A percentile compares a stretch with the other conserved stretches of the same genome.
phyloP scores from a whole-genome alignment of 2,797 vertebrate species.

The Tachyglossus aculeatus region DNA sequence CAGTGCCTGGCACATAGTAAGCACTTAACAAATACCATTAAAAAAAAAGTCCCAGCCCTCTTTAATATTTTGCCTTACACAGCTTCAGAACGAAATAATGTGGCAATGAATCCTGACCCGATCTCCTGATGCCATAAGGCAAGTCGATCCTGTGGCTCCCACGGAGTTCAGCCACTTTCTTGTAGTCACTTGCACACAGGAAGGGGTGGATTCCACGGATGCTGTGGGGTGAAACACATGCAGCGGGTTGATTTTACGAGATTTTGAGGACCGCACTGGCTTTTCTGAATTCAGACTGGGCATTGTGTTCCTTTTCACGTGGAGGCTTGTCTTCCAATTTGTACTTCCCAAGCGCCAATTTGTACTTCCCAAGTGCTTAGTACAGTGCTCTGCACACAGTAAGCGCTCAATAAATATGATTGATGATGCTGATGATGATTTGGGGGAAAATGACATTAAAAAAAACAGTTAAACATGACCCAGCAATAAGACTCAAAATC shows the following conservation, averaged over 20 bases:
- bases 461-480: too few species aligned
- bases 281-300: background rate
- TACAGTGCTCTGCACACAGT: background rate
- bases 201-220: slow-evolving; percentile 72
- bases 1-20: background rate
- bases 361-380: background rate
- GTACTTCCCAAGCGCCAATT: slow-evolving; percentile 7
- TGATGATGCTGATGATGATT: too few species aligned
- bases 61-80: background rate
- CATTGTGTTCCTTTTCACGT: background rate
- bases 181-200: slow-evolving; percentile 71
- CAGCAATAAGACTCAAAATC: too few species aligned
- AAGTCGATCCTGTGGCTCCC: slow-evolving; percentile 67
- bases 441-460: too few species aligned
- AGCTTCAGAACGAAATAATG: background rate
- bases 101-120: slow-evolving; percentile 66
- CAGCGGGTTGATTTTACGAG: background rate
- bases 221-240: slow-evolving; percentile 45
- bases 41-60: background rate
- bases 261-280: background rate
- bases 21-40: background rate
- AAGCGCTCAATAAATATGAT: background rate
- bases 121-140: slow-evolving; percentile 74
- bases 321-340: background rate
- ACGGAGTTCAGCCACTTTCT: slow-evolving; percentile 55